These are phyloP conservation scores for Micropterix aruncella DNA, from an alignment of 2,888 invertebrate genomes.

Conservation along the genomic window DNA sequence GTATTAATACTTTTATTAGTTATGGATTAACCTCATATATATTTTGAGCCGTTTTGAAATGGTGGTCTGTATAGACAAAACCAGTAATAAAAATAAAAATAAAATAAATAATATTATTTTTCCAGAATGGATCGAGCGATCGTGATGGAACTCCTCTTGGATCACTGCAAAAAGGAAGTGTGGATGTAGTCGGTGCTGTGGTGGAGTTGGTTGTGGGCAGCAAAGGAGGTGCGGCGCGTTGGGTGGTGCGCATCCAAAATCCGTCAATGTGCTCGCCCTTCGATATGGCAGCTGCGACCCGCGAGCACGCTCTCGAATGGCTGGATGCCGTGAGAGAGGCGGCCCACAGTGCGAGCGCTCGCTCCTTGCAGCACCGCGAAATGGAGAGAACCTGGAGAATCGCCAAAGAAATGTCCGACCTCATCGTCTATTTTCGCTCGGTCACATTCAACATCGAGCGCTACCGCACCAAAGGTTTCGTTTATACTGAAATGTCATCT, in stretches of 20 bases:
- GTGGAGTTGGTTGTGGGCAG: slow-evolving; percentile 54
- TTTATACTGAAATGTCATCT: slow-evolving; percentile 95
- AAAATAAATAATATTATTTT: too few species aligned
- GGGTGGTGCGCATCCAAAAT: slow-evolving; percentile 64
- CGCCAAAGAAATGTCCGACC: slow-evolving; percentile 93
- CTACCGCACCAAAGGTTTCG: slow-evolving; percentile 52
- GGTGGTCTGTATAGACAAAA: too few species aligned
- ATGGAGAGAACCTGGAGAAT: slow-evolving; percentile 85
- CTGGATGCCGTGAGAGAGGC: slow-evolving; percentile 72
- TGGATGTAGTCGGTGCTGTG: slow-evolving; percentile 79
- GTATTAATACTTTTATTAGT: too few species aligned
- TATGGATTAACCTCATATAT: too few species aligned
- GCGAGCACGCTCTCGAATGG: slow-evolving; percentile 79
- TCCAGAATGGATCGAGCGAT: slow-evolving; percentile 19
- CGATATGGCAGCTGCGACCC: slow-evolving; percentile 70
- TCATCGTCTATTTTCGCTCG: slow-evolving; percentile 87
- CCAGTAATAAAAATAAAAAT: too few species aligned
- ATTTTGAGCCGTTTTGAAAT: too few species aligned
- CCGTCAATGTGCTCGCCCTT: slow-evolving; percentile 63
- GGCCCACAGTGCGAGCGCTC: slow-evolving; percentile 65
- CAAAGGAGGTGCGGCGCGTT: slow-evolving; percentile 47
- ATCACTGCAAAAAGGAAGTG: slow-evolving; percentile 67
- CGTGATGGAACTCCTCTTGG: slow-evolving; percentile 59
- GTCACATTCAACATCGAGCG: slow-evolving; percentile 68
- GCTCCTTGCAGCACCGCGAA: slow-evolving; percentile 65